These are phyloP conservation scores for Ips nitidus DNA, from an alignment of 1,140 invertebrate species.

Conservation along the genomic window DNA sequence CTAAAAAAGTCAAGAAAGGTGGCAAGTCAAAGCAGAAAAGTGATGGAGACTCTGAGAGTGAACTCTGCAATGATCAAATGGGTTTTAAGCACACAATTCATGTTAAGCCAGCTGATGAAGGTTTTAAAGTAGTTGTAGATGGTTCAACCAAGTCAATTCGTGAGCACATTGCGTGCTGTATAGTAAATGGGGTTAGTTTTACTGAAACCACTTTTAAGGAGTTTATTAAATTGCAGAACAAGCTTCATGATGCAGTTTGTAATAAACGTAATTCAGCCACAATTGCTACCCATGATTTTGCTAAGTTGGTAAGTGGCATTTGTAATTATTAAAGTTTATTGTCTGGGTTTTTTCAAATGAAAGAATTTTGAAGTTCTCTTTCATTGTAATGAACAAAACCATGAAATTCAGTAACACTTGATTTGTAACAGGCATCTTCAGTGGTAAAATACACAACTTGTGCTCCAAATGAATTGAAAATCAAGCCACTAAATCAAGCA, in stretches of 20 bases:
- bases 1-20: conserved; percentile 60
- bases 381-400: neutral
- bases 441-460: conserved; percentile 68
- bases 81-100: conserved; percentile 44
- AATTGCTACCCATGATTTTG: conserved; percentile 80
- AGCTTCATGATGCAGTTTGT: conserved; percentile 76
- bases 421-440: conserved; percentile 48
- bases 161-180: conserved; percentile 72
- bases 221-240: conserved; percentile 80
- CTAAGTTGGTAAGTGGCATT: conserved; percentile 58
- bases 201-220: conserved; percentile 68
- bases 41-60: conserved; percentile 43
- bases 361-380: conserved; percentile 3
- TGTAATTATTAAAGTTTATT: conserved; percentile 15
- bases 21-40: conserved; percentile 47
- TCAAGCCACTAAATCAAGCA: conserved; percentile 65
- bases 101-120: conserved; percentile 42
- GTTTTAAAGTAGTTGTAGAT: conserved; percentile 40
- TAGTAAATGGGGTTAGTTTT: conserved; percentile 68
- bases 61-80: conserved; percentile 40
- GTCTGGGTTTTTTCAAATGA: neutral
- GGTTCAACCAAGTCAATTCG: conserved; percentile 57
- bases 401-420: neutral
- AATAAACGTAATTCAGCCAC: conserved; percentile 76
- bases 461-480: conserved; percentile 60